Conservation (phyloP, 2,113 vertebrate species). For the Chlamydotis undulata region DNA sequence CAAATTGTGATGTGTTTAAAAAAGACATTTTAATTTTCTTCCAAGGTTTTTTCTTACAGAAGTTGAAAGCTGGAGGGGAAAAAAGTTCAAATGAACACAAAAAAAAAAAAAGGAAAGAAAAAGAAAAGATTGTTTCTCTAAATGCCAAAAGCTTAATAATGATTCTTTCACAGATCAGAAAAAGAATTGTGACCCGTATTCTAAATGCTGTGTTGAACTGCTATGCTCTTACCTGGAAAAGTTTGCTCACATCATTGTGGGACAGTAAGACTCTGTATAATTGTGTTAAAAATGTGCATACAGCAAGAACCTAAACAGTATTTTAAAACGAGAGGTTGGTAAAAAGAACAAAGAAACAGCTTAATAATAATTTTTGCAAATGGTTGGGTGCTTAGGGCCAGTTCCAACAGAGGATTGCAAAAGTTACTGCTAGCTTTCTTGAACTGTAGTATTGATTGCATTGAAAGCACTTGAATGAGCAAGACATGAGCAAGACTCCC, state of each 20-base stretch:
- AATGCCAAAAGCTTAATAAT: constrained; percentile 52
- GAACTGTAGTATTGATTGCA: background rate
- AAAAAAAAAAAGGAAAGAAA: constrained; percentile 19
- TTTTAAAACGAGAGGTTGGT: background rate
- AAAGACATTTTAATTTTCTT: constrained; percentile 80
- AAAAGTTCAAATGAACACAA: constrained; percentile 56
- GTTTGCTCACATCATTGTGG: constrained; percentile 1
- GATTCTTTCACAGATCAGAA: background rate
- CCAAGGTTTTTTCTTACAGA: constrained; percentile 79
- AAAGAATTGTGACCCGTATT: constrained; percentile 22
- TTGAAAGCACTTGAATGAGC: background rate
- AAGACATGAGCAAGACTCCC: background rate
- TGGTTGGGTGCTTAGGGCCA: background rate
- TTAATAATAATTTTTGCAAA: background rate
- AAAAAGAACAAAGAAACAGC: background rate
- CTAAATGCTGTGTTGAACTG: background rate
- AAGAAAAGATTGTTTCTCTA: constrained; percentile 48
- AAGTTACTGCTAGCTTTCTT: background rate
- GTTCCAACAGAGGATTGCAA: background rate
- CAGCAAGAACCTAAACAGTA: background rate
- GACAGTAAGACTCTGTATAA: background rate
- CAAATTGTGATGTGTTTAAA: constrained; percentile 70
- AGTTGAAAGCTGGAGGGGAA: constrained; percentile 54
- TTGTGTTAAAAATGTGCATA: background rate
- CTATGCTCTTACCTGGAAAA: background rate